Evolutionary conservation across 1,140 invertebrate genomes (phyloP).

Genomic region (Drosophila murphyi): DNA sequence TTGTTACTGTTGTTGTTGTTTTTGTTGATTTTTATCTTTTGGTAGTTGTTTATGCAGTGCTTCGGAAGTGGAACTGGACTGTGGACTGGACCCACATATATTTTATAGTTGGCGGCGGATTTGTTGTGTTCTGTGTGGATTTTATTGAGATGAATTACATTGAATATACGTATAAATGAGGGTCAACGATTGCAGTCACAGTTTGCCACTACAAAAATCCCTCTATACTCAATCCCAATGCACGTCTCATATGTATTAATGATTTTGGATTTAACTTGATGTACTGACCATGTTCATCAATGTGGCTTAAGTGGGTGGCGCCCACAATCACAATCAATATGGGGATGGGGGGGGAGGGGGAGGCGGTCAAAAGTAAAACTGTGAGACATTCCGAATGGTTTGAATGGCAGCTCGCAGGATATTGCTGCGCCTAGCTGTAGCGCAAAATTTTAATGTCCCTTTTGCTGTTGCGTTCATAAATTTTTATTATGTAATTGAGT

Average conservation of each 20-base stretch:
- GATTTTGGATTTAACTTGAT: constrained; percentile 71
- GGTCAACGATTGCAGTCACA: constrained; percentile 44
- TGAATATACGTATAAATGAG: constrained; percentile 60
- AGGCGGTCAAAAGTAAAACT: not conserved
- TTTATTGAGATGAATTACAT: constrained; percentile 79
- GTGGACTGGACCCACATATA: constrained; percentile 31
- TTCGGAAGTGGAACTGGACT: constrained; percentile 13
- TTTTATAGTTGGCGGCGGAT: constrained; percentile 65
- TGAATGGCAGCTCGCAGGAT: constrained; percentile 9
- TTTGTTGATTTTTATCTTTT: constrained; percentile 33
- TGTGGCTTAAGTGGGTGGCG: constrained; percentile 43
- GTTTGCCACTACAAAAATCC: not conserved
- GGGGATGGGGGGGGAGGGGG: constrained; percentile 5
- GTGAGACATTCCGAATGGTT: constrained; percentile 6
- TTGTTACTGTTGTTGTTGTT: constrained; percentile 11
- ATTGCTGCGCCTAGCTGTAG: constrained; percentile 12
- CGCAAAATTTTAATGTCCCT: constrained; percentile 66
- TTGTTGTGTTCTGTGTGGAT: constrained; percentile 56
- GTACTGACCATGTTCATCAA: constrained; percentile 60
- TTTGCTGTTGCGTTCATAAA: constrained; percentile 63
- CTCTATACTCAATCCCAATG: not conserved
- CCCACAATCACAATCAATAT: constrained; percentile 48
- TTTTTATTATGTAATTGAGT: constrained; percentile 79
- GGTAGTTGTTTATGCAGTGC: constrained; percentile 63
- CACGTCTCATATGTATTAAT: constrained; percentile 64